Evolutionary conservation across 2,113 vertebrate genomes (phyloP).

Genomic region (Trematomus loennbergii): DNA sequence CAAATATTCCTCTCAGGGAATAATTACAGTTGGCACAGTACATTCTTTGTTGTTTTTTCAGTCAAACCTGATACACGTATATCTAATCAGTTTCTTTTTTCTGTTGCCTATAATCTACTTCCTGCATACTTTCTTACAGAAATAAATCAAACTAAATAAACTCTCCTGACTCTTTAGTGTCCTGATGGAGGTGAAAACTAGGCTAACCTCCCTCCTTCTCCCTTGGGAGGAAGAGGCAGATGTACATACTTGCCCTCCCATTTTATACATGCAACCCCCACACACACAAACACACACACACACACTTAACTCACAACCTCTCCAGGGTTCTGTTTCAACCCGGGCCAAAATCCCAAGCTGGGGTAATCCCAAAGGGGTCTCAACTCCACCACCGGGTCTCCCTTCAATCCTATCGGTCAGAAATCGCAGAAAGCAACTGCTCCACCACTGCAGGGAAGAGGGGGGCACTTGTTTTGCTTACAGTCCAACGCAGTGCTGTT

Average conservation of each 20-base stretch:
- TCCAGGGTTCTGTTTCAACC: constrained; percentile 68
- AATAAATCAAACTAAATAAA: constrained; percentile 7
- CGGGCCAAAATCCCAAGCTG: constrained; percentile 68
- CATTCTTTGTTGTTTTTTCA: constrained; percentile 32
- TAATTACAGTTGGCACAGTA: constrained; percentile 63
- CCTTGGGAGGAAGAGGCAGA: constrained; percentile 62
- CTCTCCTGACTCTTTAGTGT: constrained; percentile 28
- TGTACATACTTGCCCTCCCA: constrained; percentile 47
- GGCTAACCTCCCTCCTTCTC: constrained; percentile 55
- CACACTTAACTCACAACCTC: constrained; percentile 52
- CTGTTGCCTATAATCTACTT: not conserved
- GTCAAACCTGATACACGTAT: constrained; percentile 22
- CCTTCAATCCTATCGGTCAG: constrained; percentile 60
- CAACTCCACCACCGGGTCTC: constrained; percentile 53
- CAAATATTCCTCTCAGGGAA: constrained; percentile 61
- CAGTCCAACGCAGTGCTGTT: not conserved
- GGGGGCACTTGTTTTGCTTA: constrained; percentile 13
- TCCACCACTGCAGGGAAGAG: not conserved
- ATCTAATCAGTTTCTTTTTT: constrained; percentile 10
- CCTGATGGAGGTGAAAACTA: constrained; percentile 61
- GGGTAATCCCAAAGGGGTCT: constrained; percentile 67
- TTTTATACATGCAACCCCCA: constrained; percentile 6
- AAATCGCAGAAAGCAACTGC: constrained; percentile 53
- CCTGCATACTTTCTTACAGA: not conserved
- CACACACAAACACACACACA: constrained; percentile 9